These are phyloP conservation scores for Illadopsis cleaveri DNA, from an alignment of 2,113 vertebrate species.

Conservation along the genomic window DNA sequence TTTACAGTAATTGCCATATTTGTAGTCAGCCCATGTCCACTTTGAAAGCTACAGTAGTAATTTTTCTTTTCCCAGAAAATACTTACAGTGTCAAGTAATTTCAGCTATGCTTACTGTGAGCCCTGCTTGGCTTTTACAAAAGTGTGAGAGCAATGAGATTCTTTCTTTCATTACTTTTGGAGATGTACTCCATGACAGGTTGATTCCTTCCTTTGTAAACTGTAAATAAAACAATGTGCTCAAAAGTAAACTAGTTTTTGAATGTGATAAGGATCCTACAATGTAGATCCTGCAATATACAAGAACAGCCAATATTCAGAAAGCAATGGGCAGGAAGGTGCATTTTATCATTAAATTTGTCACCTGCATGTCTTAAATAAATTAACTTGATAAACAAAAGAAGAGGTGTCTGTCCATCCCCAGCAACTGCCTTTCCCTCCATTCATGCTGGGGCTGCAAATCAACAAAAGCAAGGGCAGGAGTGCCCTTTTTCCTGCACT, in stretches of 20 bases:
- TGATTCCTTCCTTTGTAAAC: slow-evolving; percentile 13
- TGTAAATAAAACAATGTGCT: neutral
- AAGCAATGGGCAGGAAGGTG: neutral
- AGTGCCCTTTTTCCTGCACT: neutral
- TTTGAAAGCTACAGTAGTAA: slow-evolving; percentile 16
- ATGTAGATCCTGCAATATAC: neutral
- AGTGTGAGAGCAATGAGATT: neutral
- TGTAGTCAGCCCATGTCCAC: slow-evolving; percentile 24
- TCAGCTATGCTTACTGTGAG: neutral
- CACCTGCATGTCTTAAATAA: neutral
- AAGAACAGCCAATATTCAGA: neutral
- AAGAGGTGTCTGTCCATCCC: neutral
- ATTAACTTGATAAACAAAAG: neutral
- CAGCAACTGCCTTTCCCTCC: neutral
- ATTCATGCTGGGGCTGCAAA: neutral
- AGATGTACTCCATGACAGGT: neutral
- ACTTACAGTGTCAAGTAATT: slow-evolving; percentile 1
- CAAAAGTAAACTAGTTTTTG: neutral
- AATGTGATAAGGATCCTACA: neutral
- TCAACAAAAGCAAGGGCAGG: neutral
- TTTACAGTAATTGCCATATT: slow-evolving; percentile 29
- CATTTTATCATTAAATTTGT: neutral
- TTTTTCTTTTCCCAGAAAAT: slow-evolving; percentile 59
- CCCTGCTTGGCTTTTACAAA: neutral
- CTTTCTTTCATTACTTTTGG: neutral